Conservation (phyloP, 2,888 invertebrate genomes). For the Chaitophorus viminalis region DNA sequence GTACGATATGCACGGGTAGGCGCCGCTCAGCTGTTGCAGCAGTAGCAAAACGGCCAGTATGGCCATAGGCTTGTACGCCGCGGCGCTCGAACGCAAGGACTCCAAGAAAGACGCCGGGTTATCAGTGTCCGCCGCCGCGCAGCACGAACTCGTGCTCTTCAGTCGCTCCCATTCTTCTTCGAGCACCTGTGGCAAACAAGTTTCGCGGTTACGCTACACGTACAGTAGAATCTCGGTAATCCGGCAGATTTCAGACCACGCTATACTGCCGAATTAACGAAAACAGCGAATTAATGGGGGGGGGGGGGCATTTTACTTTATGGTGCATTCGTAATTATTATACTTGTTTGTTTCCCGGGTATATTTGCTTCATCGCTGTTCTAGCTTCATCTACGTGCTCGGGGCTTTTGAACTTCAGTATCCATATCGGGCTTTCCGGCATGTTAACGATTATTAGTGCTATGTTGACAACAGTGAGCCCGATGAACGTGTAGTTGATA, state of each 20-base stretch:
- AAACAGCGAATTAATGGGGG: too few relatives aligned
- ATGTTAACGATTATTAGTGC: conserved; percentile 67
- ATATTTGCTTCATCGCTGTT: conserved; percentile 62
- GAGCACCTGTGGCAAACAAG: conserved; percentile 34
- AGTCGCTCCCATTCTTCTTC: conserved; percentile 50
- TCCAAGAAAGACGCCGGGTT: neutral
- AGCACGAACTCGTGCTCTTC: neutral
- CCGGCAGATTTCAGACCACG: too few relatives aligned
- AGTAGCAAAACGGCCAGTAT: conserved; percentile 69
- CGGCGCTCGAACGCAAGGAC: neutral
- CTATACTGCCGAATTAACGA: too few relatives aligned
- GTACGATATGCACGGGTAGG: conserved; percentile 73
- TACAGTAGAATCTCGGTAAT: too few relatives aligned
- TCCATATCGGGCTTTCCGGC: conserved; percentile 73
- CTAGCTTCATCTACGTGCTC: conserved; percentile 56
- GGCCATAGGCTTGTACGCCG: conserved; percentile 67
- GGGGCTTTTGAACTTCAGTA: conserved; percentile 65
- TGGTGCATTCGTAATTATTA: too few relatives aligned
- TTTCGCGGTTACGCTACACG: too few relatives aligned
- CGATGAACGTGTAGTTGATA: conserved; percentile 68
- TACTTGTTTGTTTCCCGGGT: conserved; percentile 61
- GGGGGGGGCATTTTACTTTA: too few relatives aligned
- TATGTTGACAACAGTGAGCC: conserved; percentile 67
- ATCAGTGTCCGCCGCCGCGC: neutral
- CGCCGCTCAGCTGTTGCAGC: conserved; percentile 71